Evolutionary conservation across 2,888 invertebrate species (phyloP).

Genomic region (Dasypogon diadema): DNA sequence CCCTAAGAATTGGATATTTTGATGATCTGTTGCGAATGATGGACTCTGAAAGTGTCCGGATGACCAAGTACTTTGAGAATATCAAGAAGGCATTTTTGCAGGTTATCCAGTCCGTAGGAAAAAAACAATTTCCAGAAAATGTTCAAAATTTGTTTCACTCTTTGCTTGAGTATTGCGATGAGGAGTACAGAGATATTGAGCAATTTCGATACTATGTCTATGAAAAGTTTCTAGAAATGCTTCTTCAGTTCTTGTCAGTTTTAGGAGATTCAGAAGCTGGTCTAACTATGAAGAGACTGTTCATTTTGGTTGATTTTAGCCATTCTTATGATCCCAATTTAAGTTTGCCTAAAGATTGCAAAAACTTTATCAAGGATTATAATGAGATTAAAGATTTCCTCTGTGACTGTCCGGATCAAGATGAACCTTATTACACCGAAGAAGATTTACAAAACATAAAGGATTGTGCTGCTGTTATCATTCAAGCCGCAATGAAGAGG

Average conservation of each 20-base stretch:
- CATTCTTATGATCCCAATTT: neutral
- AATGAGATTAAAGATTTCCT: neutral
- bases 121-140: slow-evolving; percentile 8
- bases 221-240: slow-evolving; percentile 1
- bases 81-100: neutral
- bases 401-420: slow-evolving; percentile 3
- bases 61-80: slow-evolving; percentile 16
- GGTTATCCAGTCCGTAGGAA: slow-evolving; percentile 1
- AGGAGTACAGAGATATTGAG: neutral
- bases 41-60: slow-evolving; percentile 17
- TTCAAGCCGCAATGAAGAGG: slow-evolving; percentile 44
- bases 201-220: slow-evolving; percentile 4
- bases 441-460: neutral
- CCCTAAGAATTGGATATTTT: slow-evolving; percentile 1
- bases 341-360: neutral
- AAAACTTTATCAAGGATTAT: neutral
- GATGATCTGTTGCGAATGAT: slow-evolving; percentile 28
- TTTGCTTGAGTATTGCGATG: slow-evolving; percentile 1
- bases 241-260: neutral
- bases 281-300: neutral
- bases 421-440: neutral
- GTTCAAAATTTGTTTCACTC: slow-evolving; percentile 12
- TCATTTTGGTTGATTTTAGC: neutral
- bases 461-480: slow-evolving; percentile 27
- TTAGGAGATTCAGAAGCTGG: neutral